Evolutionary conservation across 2,113 vertebrate species (phyloP).

Genomic region (Dipodomys merriami): DNA sequence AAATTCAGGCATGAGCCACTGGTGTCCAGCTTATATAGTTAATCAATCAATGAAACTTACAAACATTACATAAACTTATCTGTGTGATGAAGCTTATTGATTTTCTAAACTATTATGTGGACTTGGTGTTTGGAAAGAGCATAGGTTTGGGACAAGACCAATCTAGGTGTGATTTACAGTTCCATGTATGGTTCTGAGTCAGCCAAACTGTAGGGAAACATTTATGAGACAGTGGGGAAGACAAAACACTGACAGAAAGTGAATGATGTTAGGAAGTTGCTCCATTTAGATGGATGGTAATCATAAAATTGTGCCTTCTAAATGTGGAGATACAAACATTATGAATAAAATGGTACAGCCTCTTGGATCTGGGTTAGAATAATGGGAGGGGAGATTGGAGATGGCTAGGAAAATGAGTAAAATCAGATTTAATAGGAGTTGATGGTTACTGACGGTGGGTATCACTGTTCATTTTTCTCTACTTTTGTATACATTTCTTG

Average conservation of each 20-base stretch:
- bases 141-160: background rate
- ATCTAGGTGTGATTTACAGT: background rate
- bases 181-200: background rate
- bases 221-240: background rate
- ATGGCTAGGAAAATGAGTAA: background rate
- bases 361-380: background rate
- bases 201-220: background rate
- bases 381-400: background rate
- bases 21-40: background rate
- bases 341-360: background rate
- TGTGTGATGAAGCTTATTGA: background rate
- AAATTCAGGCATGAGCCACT: too few relatives aligned
- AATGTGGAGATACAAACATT: background rate
- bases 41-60: constrained; percentile 32
- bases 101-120: constrained; percentile 7
- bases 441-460: background rate
- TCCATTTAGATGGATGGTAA: background rate
- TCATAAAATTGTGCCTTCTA: background rate
- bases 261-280: background rate
- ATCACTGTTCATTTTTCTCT: background rate
- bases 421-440: background rate
- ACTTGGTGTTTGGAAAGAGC: background rate
- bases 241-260: background rate
- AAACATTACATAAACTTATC: background rate
- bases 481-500: background rate